phyloP scores from a whole-genome alignment of 2,888 invertebrate species.

The Chaetoderma sp. region DNA sequence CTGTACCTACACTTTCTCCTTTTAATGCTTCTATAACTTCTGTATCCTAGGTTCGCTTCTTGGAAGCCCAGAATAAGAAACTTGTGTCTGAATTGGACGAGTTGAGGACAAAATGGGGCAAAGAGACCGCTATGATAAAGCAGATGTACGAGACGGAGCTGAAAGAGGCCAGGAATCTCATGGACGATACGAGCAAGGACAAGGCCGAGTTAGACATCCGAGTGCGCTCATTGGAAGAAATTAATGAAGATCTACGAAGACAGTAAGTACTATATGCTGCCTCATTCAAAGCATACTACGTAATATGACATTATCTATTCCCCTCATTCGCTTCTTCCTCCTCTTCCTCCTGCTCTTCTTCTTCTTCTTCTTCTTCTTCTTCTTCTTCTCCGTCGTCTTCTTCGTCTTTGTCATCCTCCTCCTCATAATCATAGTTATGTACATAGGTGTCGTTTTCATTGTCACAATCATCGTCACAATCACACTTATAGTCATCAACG shows the following conservation, averaged over 20 bases:
- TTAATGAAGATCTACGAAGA: constrained; percentile 64
- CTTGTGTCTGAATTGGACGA: constrained; percentile 65
- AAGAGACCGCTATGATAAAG: constrained; percentile 66
- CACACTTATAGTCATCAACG: no score
- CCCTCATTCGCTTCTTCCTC: no score
- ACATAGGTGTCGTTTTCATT: no score
- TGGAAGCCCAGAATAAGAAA: constrained; percentile 70
- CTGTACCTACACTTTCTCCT: no score
- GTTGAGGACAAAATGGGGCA: constrained; percentile 65
- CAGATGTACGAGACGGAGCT: constrained; percentile 71
- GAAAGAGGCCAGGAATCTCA: constrained; percentile 70
- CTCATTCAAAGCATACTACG: neutral
- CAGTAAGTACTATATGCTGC: constrained; percentile 48
- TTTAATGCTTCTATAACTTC: no score
- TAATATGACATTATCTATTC: neutral
- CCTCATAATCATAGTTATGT: no score
- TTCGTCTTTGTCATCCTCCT: no score
- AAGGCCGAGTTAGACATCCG: constrained; percentile 71
- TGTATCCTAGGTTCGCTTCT: constrained; percentile 67
- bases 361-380: no score
- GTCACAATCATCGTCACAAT: no score
- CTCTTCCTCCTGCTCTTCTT: no score
- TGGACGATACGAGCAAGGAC: constrained; percentile 71
- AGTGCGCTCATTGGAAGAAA: constrained; percentile 69
- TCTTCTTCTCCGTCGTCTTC: no score